Percentiles rank a stretch among this genome's conserved stretches.
These are phyloP conservation scores for Polymixis lichenea DNA, from an alignment of 2,888 invertebrate genomes.

Conservation along the genomic window DNA sequence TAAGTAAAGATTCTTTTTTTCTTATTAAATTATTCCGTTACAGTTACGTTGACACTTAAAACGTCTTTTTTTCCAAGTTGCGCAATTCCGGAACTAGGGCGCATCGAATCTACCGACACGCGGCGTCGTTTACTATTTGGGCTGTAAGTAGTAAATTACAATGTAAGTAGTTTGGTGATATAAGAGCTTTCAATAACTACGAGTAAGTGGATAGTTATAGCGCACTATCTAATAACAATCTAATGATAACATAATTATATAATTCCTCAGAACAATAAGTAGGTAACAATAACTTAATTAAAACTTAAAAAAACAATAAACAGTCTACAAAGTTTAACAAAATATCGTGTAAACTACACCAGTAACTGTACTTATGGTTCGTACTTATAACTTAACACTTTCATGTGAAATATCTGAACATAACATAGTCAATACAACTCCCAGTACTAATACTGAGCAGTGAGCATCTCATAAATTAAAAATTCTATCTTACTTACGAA, in stretches of 20 bases:
- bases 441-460: not conserved
- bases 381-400: constrained; percentile 12
- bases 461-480: not conserved
- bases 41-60: constrained; percentile 73
- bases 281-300: too few species aligned
- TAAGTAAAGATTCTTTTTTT: constrained; percentile 62
- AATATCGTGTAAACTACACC: not conserved
- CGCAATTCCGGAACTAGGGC: constrained; percentile 81
- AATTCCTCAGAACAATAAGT: not conserved
- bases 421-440: not conserved
- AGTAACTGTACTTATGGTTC: not conserved
- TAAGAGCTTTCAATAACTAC: constrained; percentile 67
- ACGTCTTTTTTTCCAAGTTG: constrained; percentile 71
- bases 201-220: constrained; percentile 36
- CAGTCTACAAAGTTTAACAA: not conserved
- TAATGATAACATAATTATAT: not conserved
- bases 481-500: constrained; percentile 10
- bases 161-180: constrained; percentile 69
- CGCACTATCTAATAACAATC: constrained; percentile 34
- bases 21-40: constrained; percentile 70
- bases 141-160: constrained; percentile 65
- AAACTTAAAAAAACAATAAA: too few species aligned
- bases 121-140: constrained; percentile 71
- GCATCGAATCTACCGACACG: constrained; percentile 71
- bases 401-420: not conserved